Evolutionary conservation across 2,888 invertebrate species (phyloP).

Genomic region (Trachelus tabidus): DNA sequence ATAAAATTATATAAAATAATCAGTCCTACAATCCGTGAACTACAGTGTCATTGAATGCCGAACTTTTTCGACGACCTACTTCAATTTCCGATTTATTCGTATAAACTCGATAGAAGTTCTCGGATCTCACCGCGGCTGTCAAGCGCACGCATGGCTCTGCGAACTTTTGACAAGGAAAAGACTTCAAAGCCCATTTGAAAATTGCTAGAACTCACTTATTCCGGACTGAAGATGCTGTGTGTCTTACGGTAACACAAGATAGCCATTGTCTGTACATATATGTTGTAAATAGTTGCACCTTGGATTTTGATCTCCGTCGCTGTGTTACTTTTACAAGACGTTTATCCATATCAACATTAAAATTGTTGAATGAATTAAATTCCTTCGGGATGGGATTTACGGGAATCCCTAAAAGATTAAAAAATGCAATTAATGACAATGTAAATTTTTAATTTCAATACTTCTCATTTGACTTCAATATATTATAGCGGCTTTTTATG

Average conservation of each 20-base stretch:
- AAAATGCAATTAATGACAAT: not conserved
- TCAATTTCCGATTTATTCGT: not conserved
- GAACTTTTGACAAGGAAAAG: not conserved
- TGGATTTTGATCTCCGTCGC: not conserved
- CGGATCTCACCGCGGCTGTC: not conserved
- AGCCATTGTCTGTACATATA: not conserved
- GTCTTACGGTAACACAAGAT: not conserved
- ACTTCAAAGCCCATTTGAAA: not conserved
- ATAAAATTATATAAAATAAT: not conserved
- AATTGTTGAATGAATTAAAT: too few species aligned
- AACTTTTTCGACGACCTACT: not conserved
- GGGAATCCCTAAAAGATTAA: too few species aligned
- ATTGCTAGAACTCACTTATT: not conserved
- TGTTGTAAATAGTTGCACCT: not conserved
- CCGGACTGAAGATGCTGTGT: not conserved
- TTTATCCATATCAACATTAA: not conserved
- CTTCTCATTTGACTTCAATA: not conserved
- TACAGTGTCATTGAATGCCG: not conserved
- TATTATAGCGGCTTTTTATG: not conserved
- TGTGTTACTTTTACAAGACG: not conserved
- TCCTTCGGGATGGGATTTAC: too few species aligned
- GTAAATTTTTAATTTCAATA: not conserved
- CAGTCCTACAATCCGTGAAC: not conserved
- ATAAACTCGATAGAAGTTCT: not conserved
- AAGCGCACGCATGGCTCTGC: not conserved